These are phyloP conservation scores for Pristionchus exspectatus DNA, from an alignment of 2,888 invertebrate species.

Conservation along the genomic window DNA sequence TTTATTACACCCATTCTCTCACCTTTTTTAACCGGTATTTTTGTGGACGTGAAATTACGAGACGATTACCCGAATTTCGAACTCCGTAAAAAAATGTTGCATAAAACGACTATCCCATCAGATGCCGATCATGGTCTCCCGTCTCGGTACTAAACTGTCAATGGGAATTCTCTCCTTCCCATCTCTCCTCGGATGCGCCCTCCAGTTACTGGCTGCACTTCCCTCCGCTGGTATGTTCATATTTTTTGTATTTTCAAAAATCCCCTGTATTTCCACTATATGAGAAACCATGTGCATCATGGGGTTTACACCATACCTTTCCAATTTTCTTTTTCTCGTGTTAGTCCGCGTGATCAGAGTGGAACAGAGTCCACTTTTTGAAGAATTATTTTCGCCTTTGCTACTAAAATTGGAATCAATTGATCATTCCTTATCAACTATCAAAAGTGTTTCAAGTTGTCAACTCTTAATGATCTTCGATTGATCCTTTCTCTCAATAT, in stretches of 20 bases:
- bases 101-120: too few relatives aligned
- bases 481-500: not conserved
- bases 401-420: not conserved
- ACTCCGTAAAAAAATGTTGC: too few relatives aligned
- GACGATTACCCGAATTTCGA: too few relatives aligned
- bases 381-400: not conserved
- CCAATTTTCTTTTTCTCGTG: too few relatives aligned
- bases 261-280: not conserved
- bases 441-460: not conserved
- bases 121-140: slow-evolving; percentile 72
- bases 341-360: too few relatives aligned
- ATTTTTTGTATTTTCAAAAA: not conserved
- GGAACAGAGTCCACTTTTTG: not conserved
- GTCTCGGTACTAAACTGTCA: slow-evolving; percentile 70
- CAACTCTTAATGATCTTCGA: not conserved
- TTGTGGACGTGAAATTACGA: too few relatives aligned
- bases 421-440: not conserved
- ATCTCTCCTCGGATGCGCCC: slow-evolving; percentile 60
- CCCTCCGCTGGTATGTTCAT: slow-evolving; percentile 23
- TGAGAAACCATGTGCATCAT: too few relatives aligned
- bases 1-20: too few relatives aligned
- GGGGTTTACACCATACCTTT: too few relatives aligned
- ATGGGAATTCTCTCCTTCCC: slow-evolving; percentile 66
- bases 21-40: too few relatives aligned
- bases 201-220: slow-evolving; percentile 65